Base-by-base conservation (phyloP, 1,140 invertebrate genomes). In the Polypedilum pembai region DNA sequence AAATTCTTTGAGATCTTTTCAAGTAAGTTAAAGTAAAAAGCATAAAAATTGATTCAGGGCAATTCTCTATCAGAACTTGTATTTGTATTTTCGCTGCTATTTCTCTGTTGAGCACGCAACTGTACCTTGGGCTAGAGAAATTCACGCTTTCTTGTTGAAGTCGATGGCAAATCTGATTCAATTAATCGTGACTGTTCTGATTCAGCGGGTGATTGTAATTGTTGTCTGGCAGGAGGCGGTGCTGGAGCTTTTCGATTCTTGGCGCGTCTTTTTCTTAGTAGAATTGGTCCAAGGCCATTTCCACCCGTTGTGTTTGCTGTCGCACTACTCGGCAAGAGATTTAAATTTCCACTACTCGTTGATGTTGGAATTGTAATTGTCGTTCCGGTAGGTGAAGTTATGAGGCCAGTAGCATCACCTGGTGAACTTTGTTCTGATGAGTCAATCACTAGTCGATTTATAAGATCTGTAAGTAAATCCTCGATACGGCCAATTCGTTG, bases 401-500 rank as follows among this genome's bases (percentile, higher is more conserved):
- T 74, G 76, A 82, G 74, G 79, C 82, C 75, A 78, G 82, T 78
- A 80, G 83, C 80, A 80, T 84, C 79, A 78, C 76, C 79, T 76
- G 78, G 79, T 77, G 76, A 82, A 74, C 79, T 82, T 66, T 82
- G 83, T 75, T 82, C 83, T 8, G 85, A 85, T 74, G 85, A 82
- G 72, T 83, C 82, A 12, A 80, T 79, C 10, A 84, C 84, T 74
- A 91, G 79, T 74, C 89, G 84, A 69, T 87, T 87, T 74, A 92
- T 84, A 76, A 94, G 82, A 78, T 91, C 89, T 12, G 86, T 85
- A 56, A 95, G 84, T 82, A 94, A 85, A 76, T 94, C 92, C 78
- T 95, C 93, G 76, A 95, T 88, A 76, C 90, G 86, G 8, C 87
- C 88, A 76, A 95, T 88, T 77, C 92, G 91, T 79, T 92, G 90